Conservation (phyloP, 2,113 vertebrate genomes). For the Vanacampus margaritifer region DNA sequence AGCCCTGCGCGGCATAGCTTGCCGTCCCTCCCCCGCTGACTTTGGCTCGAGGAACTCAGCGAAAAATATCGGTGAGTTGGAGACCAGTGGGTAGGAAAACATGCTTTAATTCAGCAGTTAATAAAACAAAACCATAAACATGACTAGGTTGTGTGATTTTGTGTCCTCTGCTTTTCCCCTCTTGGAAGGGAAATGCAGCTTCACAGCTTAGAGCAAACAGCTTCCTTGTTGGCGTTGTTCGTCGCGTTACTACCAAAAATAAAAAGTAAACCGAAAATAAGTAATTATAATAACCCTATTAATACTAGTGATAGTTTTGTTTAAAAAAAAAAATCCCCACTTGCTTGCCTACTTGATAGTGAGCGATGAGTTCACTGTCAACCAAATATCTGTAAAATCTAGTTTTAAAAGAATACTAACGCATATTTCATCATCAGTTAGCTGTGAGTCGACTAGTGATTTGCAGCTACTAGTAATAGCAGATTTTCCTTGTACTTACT, state of each 20-base stretch:
- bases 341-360: not conserved
- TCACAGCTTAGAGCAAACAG: not conserved
- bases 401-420: not conserved
- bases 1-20: constrained; percentile 17
- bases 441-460: not conserved
- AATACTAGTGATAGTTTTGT: not conserved
- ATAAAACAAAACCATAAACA: not conserved
- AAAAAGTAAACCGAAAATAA: not conserved
- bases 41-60: constrained; percentile 14
- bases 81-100: not conserved
- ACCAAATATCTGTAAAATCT: not conserved
- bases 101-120: not conserved
- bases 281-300: not conserved
- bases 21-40: constrained; percentile 19
- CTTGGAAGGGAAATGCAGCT: constrained; percentile 63
- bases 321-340: not conserved
- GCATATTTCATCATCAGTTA: not conserved
- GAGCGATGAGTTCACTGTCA: not conserved
- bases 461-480: not conserved
- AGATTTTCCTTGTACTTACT: not conserved
- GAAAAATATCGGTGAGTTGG: constrained; percentile 4
- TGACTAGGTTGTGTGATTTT: constrained; percentile 4
- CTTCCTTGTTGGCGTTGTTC: not conserved
- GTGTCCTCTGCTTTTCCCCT: constrained; percentile 61
- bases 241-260: not conserved